phyloP scores from a whole-genome alignment of 2,113 vertebrate genomes.

The Scomber japonicus region DNA sequence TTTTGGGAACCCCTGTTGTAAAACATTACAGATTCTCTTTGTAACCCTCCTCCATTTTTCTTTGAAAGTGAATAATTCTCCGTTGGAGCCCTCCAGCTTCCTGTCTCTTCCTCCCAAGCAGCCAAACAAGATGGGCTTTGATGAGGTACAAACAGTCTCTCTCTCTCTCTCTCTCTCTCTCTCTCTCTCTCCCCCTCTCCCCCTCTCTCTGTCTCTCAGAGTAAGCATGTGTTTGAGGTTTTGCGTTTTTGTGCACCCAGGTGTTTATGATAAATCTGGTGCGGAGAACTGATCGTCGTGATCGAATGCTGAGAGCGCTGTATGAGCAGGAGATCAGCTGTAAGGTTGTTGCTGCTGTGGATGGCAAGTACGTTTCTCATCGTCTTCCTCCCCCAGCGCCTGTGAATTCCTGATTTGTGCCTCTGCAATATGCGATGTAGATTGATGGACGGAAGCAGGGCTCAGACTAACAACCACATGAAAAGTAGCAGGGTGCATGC shows the following conservation, averaged over 20 bases:
- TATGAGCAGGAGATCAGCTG: slow-evolving; percentile 87
- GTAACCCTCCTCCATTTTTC: slow-evolving; percentile 38
- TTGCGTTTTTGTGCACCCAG: slow-evolving; percentile 59
- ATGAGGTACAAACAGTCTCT: slow-evolving; percentile 84
- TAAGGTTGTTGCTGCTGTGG: slow-evolving; percentile 89
- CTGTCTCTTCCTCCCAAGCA: slow-evolving; percentile 82
- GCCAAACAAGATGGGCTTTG: slow-evolving; percentile 90
- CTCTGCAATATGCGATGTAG: slow-evolving; percentile 34
- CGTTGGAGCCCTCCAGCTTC: slow-evolving; percentile 84
- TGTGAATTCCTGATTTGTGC: slow-evolving; percentile 40
- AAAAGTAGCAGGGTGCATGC: slow-evolving; percentile 27
- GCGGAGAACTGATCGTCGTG: slow-evolving; percentile 86
- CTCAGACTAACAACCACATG: slow-evolving; percentile 55
- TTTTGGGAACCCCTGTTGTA: slow-evolving; percentile 23
- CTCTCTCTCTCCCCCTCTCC: neutral
- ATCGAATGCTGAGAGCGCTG: slow-evolving; percentile 88
- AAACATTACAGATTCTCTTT: slow-evolving; percentile 63
- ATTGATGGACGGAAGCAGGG: slow-evolving; percentile 49
- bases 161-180: neutral
- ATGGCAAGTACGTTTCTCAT: slow-evolving; percentile 90
- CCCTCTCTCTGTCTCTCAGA: no score
- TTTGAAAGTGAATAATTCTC: slow-evolving; percentile 86
- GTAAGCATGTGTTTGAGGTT: slow-evolving; percentile 25
- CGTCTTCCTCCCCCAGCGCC: slow-evolving; percentile 35
- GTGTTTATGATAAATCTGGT: slow-evolving; percentile 91